phyloP scores from a whole-genome alignment of 2,113 vertebrate species.

The Circaetus gallicus region DNA sequence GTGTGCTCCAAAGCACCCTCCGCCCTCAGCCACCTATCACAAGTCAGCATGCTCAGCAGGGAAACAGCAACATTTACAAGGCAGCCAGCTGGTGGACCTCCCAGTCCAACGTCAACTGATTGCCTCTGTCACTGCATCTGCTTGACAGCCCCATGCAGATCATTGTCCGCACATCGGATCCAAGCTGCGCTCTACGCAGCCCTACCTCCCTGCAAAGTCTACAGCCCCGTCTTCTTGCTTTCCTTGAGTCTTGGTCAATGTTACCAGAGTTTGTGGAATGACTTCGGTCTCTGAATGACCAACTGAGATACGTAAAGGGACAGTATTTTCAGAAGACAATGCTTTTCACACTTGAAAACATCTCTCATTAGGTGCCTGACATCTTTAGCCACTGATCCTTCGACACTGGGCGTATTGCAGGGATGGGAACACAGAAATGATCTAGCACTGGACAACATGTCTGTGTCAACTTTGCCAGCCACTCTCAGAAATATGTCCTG shows the following conservation, averaged over 20 bases:
- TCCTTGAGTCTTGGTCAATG: background rate
- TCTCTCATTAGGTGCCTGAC: background rate
- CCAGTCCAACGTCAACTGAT: background rate
- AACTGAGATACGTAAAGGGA: background rate
- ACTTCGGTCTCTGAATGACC: background rate
- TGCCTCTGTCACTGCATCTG: background rate
- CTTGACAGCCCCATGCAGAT: background rate
- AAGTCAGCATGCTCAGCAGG: background rate
- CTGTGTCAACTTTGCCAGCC: background rate
- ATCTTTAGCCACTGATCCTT: background rate
- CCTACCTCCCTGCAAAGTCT: background rate
- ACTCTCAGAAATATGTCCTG: background rate
- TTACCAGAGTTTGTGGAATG: background rate
- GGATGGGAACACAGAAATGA: background rate
- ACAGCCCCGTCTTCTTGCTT: background rate
- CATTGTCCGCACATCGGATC: background rate
- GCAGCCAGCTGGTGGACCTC: background rate
- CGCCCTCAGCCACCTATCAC: background rate
- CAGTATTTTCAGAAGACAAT: background rate
- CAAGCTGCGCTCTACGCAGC: background rate
- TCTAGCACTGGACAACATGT: background rate
- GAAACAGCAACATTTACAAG: background rate
- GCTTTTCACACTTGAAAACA: background rate
- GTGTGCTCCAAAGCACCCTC: background rate
- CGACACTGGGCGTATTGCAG: background rate